A percentile compares a stretch with the other conserved stretches of the same genome.
phyloP scores from a whole-genome alignment of 2,797 vertebrate genomes.

The Helicolenus hilgendorfi region DNA sequence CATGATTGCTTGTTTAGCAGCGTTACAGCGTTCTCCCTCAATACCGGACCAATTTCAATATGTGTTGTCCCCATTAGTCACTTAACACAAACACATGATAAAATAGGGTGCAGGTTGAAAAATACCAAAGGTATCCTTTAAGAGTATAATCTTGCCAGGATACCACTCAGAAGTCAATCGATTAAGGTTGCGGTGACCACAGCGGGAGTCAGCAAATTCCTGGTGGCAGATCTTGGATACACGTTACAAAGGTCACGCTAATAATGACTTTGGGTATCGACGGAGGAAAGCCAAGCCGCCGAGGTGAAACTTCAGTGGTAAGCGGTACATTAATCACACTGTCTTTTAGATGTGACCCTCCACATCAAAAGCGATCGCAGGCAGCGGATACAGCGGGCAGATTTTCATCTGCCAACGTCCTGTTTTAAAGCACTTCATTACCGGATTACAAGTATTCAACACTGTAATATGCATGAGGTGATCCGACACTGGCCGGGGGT shows the following conservation, averaged over 20 bases:
- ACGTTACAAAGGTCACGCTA: slow-evolving; percentile 47
- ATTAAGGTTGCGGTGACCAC: neutral
- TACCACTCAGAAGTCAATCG: slow-evolving; percentile 12
- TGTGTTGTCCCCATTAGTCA: no score
- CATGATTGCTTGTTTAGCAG: no score
- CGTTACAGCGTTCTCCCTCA: no score
- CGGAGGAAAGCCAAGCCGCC: slow-evolving; percentile 3
- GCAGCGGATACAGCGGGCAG: slow-evolving; percentile 19
- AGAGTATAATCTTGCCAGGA: neutral
- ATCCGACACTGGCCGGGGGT: slow-evolving; percentile 11
- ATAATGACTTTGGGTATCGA: slow-evolving; percentile 51
- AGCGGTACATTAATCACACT: slow-evolving; percentile 31
- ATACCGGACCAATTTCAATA: no score
- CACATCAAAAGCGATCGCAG: slow-evolving; percentile 2
- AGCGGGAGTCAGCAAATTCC: slow-evolving; percentile 15
- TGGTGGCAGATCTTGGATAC: slow-evolving; percentile 3
- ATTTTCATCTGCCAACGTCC: slow-evolving; percentile 27
- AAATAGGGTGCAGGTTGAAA: neutral
- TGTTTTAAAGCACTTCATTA: slow-evolving; percentile 39
- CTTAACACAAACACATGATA: no score
- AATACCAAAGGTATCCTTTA: neutral
- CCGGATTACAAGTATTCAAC: neutral
- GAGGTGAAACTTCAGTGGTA: slow-evolving; percentile 20
- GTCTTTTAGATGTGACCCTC: slow-evolving; percentile 40
- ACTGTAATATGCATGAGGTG: slow-evolving; percentile 10